A percentile compares a stretch with the other conserved stretches of the same genome.
These are phyloP conservation scores for Drosophila micromelanica DNA, from an alignment of 1,140 invertebrate genomes.

Conservation along the genomic window DNA sequence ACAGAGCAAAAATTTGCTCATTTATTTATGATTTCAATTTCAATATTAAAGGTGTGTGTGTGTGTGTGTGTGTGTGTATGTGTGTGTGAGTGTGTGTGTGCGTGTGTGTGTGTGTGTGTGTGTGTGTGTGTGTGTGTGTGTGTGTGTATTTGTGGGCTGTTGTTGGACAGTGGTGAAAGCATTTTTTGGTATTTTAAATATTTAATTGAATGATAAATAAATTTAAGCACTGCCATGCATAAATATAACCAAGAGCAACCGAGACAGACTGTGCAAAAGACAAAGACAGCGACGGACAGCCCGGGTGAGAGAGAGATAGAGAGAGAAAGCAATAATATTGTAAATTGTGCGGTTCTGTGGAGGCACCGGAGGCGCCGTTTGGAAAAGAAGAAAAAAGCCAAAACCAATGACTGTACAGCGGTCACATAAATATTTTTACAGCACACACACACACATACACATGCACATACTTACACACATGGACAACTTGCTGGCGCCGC, in stretches of 20 bases:
- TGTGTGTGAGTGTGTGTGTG: slow-evolving; percentile 55
- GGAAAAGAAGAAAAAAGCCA: slow-evolving; percentile 13
- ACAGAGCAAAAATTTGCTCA: slow-evolving; percentile 66
- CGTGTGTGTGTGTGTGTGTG: slow-evolving; percentile 57
- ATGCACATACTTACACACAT: slow-evolving; percentile 17
- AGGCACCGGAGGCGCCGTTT: slow-evolving; percentile 11
- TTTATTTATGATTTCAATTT: slow-evolving; percentile 83
- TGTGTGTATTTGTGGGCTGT: slow-evolving; percentile 18
- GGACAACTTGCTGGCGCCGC: slow-evolving; percentile 36
- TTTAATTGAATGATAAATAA: slow-evolving; percentile 83
- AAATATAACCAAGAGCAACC: slow-evolving; percentile 37
- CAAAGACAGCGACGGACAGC: slow-evolving; percentile 9
- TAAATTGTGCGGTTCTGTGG: slow-evolving; percentile 50
- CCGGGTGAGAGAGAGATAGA: background rate
- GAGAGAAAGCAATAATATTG: slow-evolving; percentile 38
- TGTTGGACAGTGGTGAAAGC: slow-evolving; percentile 73
- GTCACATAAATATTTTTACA: slow-evolving; percentile 72
- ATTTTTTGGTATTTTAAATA: slow-evolving; percentile 83
- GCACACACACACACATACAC: too few relatives aligned
- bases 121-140: slow-evolving; percentile 54
- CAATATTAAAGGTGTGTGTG: slow-evolving; percentile 76
- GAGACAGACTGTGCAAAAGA: slow-evolving; percentile 14
- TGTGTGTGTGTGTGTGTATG: slow-evolving; percentile 42
- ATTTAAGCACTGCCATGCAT: slow-evolving; percentile 57
- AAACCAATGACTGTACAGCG: slow-evolving; percentile 67